phyloP scores from a whole-genome alignment of 2,888 invertebrate genomes.

The Sarcophaga variegata region DNA sequence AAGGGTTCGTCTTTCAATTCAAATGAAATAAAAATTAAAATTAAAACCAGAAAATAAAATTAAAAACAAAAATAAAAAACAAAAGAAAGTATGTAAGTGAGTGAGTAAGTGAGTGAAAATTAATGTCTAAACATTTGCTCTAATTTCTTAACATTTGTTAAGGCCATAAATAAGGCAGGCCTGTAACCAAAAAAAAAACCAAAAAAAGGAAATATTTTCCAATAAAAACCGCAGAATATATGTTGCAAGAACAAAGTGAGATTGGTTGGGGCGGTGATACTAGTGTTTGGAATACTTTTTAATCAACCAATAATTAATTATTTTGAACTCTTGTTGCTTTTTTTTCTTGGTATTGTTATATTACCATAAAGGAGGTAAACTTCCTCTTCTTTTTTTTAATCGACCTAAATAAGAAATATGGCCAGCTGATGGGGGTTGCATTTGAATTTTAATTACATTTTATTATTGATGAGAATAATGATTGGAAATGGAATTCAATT shows the following conservation, averaged over 20 bases:
- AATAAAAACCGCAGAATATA: slow-evolving; percentile 25
- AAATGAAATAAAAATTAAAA: neutral
- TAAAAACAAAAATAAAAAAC: neutral
- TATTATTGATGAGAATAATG: neutral
- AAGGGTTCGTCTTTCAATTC: neutral
- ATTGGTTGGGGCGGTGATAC: neutral
- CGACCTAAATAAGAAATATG: neutral
- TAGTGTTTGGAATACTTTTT: neutral
- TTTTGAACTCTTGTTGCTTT: neutral
- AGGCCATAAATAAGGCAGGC: slow-evolving; percentile 39
- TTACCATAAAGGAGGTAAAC: neutral
- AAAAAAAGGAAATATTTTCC: slow-evolving; percentile 16
- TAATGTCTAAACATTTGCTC: slow-evolving; percentile 61
- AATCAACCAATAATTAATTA: slow-evolving; percentile 42
- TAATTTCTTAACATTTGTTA: slow-evolving; percentile 65
- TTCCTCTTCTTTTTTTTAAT: neutral
- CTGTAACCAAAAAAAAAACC: no score
- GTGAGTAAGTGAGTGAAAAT: slow-evolving; percentile 37
- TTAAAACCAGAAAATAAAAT: no score
- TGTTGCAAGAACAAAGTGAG: neutral
- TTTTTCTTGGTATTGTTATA: neutral
- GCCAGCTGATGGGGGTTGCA: neutral
- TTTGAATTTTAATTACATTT: neutral
- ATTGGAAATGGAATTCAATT: no score
- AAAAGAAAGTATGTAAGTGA: neutral